These are phyloP conservation scores for Hemitrygon akajei DNA, from an alignment of 2,797 vertebrate genomes.

Conservation along the genomic window DNA sequence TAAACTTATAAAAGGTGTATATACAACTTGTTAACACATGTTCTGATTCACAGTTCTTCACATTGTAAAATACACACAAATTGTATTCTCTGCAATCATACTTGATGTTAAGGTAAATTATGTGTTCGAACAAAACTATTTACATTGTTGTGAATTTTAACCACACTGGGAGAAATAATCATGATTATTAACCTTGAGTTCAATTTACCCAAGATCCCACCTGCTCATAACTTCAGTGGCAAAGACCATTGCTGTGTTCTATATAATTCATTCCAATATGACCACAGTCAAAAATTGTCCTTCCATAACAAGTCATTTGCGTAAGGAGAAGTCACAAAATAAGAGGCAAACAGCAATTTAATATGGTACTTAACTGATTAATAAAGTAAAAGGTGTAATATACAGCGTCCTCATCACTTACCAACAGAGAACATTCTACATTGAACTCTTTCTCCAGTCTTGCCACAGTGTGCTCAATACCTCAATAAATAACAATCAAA, in stretches of 20 bases:
- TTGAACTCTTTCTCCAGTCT: not conserved
- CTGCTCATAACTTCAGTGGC: not conserved
- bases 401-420: not conserved
- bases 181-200: not conserved
- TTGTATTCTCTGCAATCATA: not conserved
- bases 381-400: not conserved
- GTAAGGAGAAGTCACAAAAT: not conserved
- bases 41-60: too few relatives aligned
- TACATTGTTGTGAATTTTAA: not conserved
- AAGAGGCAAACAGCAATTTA: not conserved
- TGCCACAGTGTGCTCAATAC: not conserved
- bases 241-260: not conserved
- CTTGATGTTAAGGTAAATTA: not conserved
- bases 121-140: not conserved
- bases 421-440: not conserved
- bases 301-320: not conserved
- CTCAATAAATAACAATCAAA: constrained; percentile 18
- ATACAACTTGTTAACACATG: too few relatives aligned
- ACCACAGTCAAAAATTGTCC: not conserved
- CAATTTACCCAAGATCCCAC: not conserved
- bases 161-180: not conserved
- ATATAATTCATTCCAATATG: not conserved
- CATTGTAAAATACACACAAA: too few relatives aligned
- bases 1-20: too few relatives aligned
- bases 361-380: not conserved